Base-by-base conservation (phyloP, 2,888 invertebrate genomes). In the Penaeus monodon region DNA sequence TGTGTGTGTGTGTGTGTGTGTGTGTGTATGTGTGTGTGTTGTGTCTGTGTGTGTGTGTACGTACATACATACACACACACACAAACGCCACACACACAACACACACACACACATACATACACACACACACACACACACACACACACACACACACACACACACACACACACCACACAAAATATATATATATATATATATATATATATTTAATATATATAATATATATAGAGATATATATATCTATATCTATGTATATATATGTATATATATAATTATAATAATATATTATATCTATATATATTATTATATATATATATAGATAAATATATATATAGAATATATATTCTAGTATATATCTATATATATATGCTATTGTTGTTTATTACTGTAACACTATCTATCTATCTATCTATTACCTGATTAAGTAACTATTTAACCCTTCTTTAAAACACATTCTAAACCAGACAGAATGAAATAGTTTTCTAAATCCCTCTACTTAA, bases 201-300 rank as follows among this genome's bases (percentile, higher is more conserved):
- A 44, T 76, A 76, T 29, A 76, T 29, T 2, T 29, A 76, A 76
- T 29, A 76, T 29, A 76, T 29, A 76, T 29, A 76, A 38, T 14
- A 38, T 17, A 76, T 29, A 76, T 29, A 76, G 1, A 76, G 10
- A 76, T 76, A 29, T 76, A 44, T 76, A 76, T 76, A 76, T 76
- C 10, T 76, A 76, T 76, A 76, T 76, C 10, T 76, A 76, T 76
- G 29, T 76, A 76, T 29, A 29, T 76, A 76, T 76, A 29, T 76
- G 29, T 76, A 29, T 76, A 76, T 76, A 29, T 76, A 76, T 76
- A 29, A 3, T 29, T 74, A 7, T n/a, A 74, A n/a, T n/a, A n/a
- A n/a, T n/a, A n/a, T n/a, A n/a, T n/a, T n/a, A n/a, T n/a, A n/a
- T n/a, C n/a, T n/a, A n/a, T n/a, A n/a, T n/a, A n/a, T n/a, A n/a